Percentiles rank a stretch among this genome's conserved stretches.
These are phyloP conservation scores for Rhodinocichla rosea DNA, from an alignment of 2,113 vertebrate genomes.

Conservation along the genomic window DNA sequence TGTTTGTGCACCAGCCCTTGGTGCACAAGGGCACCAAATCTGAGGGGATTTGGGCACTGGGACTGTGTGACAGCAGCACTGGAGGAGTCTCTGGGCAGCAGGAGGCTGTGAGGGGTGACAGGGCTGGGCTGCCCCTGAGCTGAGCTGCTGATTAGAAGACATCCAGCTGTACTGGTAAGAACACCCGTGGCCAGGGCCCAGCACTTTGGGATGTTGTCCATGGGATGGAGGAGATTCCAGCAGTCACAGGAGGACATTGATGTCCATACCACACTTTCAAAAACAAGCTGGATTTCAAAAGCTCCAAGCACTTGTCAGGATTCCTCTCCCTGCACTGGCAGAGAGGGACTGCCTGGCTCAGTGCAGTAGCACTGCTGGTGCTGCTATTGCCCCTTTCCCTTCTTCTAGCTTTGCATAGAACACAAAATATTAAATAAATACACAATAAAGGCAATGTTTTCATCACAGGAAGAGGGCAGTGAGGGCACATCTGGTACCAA, in stretches of 20 bases:
- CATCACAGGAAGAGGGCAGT: background rate
- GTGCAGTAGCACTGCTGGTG: background rate
- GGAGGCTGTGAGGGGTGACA: background rate
- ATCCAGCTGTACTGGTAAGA: rapidly evolving
- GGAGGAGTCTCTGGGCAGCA: background rate
- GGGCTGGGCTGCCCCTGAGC: background rate
- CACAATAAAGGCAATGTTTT: background rate
- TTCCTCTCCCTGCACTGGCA: background rate
- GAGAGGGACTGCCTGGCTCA: background rate
- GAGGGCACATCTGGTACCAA: background rate
- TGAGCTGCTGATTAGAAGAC: background rate
- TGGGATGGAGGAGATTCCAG: background rate
- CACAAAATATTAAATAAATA: background rate
- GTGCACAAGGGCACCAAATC: background rate
- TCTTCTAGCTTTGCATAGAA: background rate
- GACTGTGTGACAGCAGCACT: background rate
- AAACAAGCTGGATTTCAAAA: background rate
- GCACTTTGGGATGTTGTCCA: background rate
- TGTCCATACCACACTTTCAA: background rate
- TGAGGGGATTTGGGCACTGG: background rate
- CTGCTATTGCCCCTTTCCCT: background rate
- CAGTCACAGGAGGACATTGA: background rate
- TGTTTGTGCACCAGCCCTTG: background rate
- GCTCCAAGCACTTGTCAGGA: background rate
- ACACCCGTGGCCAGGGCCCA: background rate